A percentile compares a stretch with the other conserved stretches of the same genome.
Evolutionary conservation across 2,113 vertebrate species (phyloP).

Genomic region (Dipodomys stephensi): DNA sequence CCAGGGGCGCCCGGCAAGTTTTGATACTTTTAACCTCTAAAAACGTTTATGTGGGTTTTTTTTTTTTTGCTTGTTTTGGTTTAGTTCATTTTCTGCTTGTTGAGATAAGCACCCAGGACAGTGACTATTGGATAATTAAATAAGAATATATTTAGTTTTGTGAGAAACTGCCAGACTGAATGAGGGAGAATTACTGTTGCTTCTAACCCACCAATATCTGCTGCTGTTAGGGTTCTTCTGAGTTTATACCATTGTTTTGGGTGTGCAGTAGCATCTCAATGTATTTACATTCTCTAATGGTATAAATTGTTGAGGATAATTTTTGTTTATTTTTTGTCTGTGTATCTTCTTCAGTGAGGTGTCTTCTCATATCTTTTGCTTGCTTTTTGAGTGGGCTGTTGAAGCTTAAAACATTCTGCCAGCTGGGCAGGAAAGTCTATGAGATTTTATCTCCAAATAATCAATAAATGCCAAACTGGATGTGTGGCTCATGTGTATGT

Average conservation of each 20-base stretch:
- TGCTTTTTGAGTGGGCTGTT: not conserved
- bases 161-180: not conserved
- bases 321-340: not conserved
- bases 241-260: not conserved
- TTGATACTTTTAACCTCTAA: too few species aligned
- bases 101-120: too few species aligned
- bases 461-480: too few species aligned
- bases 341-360: not conserved
- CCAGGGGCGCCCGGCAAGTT: too few species aligned
- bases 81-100: not conserved
- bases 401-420: too few species aligned
- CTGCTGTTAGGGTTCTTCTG: not conserved
- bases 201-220: not conserved
- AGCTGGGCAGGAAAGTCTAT: too few species aligned
- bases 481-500: too few species aligned
- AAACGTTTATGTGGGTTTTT: too few species aligned
- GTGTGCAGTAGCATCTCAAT: not conserved
- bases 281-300: not conserved
- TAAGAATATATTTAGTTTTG: not conserved
- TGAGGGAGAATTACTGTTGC: not conserved
- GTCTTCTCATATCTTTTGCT: not conserved
- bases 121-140: not conserved
- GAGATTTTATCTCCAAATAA: too few species aligned
- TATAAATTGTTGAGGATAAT: not conserved
- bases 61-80: not conserved